Conservation (phyloP, 2,888 invertebrate genomes). For the Boloria selene region DNA sequence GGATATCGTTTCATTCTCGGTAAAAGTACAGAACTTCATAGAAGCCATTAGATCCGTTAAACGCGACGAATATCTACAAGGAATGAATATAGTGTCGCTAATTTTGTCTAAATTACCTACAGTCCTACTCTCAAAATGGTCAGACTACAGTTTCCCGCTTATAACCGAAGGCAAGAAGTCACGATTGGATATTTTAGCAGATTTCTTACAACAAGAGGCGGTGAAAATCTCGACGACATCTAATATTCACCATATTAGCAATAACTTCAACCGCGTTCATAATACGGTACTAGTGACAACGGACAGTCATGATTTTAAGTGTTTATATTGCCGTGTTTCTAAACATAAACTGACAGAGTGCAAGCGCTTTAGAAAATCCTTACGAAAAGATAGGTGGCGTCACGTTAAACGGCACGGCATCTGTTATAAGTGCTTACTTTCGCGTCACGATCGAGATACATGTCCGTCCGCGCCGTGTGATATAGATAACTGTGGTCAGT, state of each 20-base stretch:
- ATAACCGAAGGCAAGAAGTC: slow-evolving; percentile 29
- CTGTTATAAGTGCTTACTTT: slow-evolving; percentile 38
- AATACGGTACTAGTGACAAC: too few relatives aligned
- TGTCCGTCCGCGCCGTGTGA: slow-evolving; percentile 35
- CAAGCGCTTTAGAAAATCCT: slow-evolving; percentile 37
- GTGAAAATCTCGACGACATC: slow-evolving; percentile 23
- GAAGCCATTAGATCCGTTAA: slow-evolving; percentile 35
- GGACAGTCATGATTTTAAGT: slow-evolving; percentile 1
- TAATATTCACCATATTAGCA: too few relatives aligned
- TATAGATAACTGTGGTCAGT: slow-evolving; percentile 27
- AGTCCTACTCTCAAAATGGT: slow-evolving; percentile 40
- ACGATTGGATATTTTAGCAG: slow-evolving; percentile 38
- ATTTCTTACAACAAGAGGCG: slow-evolving; percentile 42
- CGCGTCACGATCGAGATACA: slow-evolving; percentile 32
- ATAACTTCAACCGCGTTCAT: too few relatives aligned
- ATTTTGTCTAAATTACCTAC: slow-evolving; percentile 41
- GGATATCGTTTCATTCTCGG: slow-evolving; percentile 40
- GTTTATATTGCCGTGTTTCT: slow-evolving; percentile 26
- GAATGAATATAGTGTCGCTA: slow-evolving; percentile 24
- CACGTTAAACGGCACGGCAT: slow-evolving; percentile 28
- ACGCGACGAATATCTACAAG: slow-evolving; percentile 34
- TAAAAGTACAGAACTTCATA: slow-evolving; percentile 41
- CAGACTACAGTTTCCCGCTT: slow-evolving; percentile 43
- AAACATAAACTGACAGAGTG: slow-evolving; percentile 34
- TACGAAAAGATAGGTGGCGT: slow-evolving; percentile 41